Base-by-base conservation (phyloP, 2,113 vertebrate genomes). In the Crotalus viridis region DNA sequence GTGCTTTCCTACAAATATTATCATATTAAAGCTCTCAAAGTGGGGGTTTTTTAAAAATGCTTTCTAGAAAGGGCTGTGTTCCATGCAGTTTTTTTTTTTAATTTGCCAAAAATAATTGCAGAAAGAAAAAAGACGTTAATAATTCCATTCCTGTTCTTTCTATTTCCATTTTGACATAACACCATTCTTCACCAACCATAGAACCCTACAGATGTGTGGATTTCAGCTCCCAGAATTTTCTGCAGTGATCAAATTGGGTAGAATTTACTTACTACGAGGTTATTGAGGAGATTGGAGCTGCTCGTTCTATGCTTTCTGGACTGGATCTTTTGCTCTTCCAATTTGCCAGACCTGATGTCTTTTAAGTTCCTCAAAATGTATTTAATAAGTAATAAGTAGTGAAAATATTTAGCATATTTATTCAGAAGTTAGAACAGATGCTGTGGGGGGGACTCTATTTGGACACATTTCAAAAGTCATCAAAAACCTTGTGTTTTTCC, bases 381-480 rank as follows among this genome's bases (percentile, higher is more conserved):
- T 1, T 92, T 95, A 95, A n/a, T 88, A 0, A 90, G 54, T 10
- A 96, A 92, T 46, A 94, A 39, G 89, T 24, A 93, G 26, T 91
- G 51, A 94, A 81, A 94, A 95, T 95, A 88, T 94, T 96, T 94
- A 95, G 10, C 2, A 10, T 95, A 57, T 57, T 81, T 57, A 51
- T 97, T 91, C 52, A 96, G 90, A 57, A 96, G 86, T 91, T 52
- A 10, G 90, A 97, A 94, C 96, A 97, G 96, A 97, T 96, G 96
- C 95, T 96, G 95, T 95, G 33, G 64, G 5, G 15, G 86, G 96
- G 96, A 96, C 96, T 94, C 90, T 95, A 89, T 94, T 96, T 95
- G 94, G 94, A 94, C 64, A 93, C 61, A 94, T 96, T 97, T 97
- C 96, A 96, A 93, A 95, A 96, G 90, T 97, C 89, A 96, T 97